A percentile compares a stretch with the other conserved stretches of the same genome.
These are phyloP conservation scores for Heptranchias perlo DNA, from an alignment of 2,113 vertebrate species.

Conservation along the genomic window DNA sequence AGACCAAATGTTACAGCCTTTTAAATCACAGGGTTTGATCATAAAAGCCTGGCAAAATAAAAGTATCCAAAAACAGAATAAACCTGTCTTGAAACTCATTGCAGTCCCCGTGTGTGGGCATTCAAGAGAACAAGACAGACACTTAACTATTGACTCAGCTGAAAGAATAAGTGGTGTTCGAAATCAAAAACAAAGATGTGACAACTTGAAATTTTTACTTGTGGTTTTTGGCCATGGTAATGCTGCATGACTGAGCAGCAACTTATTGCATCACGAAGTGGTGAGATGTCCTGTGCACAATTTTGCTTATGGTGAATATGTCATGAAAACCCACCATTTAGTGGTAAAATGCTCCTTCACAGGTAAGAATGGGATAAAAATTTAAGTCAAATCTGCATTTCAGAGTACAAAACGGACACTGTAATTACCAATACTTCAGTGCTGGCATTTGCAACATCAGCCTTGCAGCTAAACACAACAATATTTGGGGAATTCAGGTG, in stretches of 20 bases:
- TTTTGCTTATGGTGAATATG: background rate
- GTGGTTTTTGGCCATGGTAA: background rate
- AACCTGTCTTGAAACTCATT: background rate
- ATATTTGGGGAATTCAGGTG: background rate
- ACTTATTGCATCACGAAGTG: background rate
- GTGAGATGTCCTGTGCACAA: background rate
- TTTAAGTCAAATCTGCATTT: background rate
- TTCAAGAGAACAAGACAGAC: background rate
- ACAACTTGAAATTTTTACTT: background rate
- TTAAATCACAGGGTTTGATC: background rate
- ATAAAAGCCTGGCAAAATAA: background rate
- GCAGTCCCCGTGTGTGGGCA: background rate
- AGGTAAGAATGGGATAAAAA: background rate
- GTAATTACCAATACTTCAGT: background rate
- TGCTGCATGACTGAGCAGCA: background rate
- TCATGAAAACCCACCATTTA: background rate
- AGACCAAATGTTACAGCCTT: background rate
- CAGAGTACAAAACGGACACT: background rate
- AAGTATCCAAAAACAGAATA: background rate
- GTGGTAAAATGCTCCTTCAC: background rate
- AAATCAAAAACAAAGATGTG: background rate
- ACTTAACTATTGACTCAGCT: background rate
- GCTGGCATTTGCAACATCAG: background rate
- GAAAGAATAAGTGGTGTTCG: background rate
- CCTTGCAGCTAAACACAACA: background rate